phyloP scores from a whole-genome alignment of 2,113 vertebrate genomes.

The Brachypodius melanocephalos region DNA sequence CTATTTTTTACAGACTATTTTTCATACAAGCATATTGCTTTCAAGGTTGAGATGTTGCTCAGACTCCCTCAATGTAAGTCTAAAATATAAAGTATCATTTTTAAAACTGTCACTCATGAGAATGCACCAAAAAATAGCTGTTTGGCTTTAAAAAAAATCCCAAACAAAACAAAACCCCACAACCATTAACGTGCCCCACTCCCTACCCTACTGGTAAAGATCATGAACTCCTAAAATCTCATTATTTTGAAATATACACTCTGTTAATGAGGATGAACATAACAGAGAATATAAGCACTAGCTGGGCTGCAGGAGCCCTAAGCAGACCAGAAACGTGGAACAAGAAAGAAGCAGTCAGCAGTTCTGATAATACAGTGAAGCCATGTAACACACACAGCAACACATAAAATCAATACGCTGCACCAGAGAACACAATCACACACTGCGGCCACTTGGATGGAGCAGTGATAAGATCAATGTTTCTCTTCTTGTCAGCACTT shows the following conservation, averaged over 20 bases:
- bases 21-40: background rate
- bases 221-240: background rate
- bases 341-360: background rate
- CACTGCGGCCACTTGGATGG: background rate
- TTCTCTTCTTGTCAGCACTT: constrained; percentile 34
- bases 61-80: background rate
- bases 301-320: background rate
- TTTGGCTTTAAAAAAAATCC: background rate
- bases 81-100: background rate
- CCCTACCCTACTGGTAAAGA: background rate
- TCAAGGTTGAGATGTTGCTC: background rate
- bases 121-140: background rate
- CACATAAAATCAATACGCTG: background rate
- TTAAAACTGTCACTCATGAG: background rate
- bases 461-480: background rate
- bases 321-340: background rate
- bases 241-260: background rate
- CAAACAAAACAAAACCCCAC: background rate
- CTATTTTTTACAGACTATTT: background rate
- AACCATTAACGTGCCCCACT: background rate
- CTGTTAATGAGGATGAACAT: background rate
- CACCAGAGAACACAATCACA: background rate
- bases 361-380: background rate
- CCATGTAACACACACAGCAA: background rate
- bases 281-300: background rate